Evolutionary conservation across 2,113 vertebrate genomes (phyloP), one percentile per base, ranked within the genome.

Genomic region (Egretta garzetta): DNA sequence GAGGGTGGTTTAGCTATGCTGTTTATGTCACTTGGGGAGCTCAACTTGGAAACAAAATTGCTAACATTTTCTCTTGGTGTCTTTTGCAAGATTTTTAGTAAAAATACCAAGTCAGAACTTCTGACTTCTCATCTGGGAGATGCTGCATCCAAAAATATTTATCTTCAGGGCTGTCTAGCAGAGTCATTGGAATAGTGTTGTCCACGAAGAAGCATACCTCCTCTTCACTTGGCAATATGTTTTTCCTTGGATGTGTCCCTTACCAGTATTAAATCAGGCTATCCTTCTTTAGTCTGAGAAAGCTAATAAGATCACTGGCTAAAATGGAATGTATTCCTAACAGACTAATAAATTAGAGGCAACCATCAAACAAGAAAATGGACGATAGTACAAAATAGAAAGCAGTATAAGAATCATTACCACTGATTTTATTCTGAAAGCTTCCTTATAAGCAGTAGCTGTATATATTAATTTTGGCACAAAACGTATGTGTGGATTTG

Each of bases 391-490:
- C 59, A 60, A 91, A 96, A 72, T 12, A 77, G 67, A 92, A 59
- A 55, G 16, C 49, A 71, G 30, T 52, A 45, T 71, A 73, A 90
- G 85, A 90, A 52, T 76, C 68, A 74, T 90, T 77, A 76, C 64
- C 10, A 20, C 60, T 89, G 0, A 52, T 89, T 86, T 87, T 88
- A 41, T 92, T 92, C 86, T 84, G 79, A 96, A 93, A 92, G 80
- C 71, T 93, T 92, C 82, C 86, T 71, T 92, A 32, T 49, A 77
- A 84, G 63, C 56, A 52, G 86, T 80, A 90, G 88, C 86, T 77
- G 21, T 75, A 66, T 85, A 55, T 94, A 80, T 95, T 92, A 76
- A 79, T 88, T 97, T 90, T 96, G 94, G 92, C 92, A 43, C 64
- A 45, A 84, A 93, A 39, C 47, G 5, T 35, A 28, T 13, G 10